Conservation (phyloP, 2,888 invertebrate genomes). For the Phaedon cochleariae region DNA sequence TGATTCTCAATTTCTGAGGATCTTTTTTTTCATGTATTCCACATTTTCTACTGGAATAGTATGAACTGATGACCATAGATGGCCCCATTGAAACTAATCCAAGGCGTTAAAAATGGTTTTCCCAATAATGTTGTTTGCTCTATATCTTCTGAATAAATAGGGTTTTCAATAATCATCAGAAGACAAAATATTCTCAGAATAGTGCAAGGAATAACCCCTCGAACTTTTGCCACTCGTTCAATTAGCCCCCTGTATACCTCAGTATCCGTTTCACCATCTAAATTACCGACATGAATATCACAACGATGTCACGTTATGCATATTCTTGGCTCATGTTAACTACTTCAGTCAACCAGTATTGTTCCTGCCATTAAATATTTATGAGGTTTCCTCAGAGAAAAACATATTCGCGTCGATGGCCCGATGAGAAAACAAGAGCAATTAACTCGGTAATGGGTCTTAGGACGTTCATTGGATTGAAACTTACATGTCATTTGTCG, state of each 20-base stretch:
- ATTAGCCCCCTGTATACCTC: conserved; percentile 2
- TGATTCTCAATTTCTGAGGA: too few species aligned
- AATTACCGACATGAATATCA: too few species aligned
- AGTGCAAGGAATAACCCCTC: conserved; percentile 1
- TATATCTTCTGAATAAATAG: neutral
- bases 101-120: too few species aligned
- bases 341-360: neutral
- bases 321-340: too few species aligned
- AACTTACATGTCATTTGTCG: conserved; percentile 1
- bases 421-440: conserved; percentile 8
- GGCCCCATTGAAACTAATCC: too few species aligned
- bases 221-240: neutral
- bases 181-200: conserved; percentile 4
- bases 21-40: too few species aligned
- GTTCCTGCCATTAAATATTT: neutral
- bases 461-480: neutral
- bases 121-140: neutral
- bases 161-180: conserved; percentile 6
- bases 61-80: too few species aligned
- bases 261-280: too few species aligned
- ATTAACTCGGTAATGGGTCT: conserved; percentile 13
- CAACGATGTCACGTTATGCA: too few species aligned
- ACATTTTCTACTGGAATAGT: too few species aligned
- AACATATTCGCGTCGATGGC: neutral
- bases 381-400: neutral